Base-by-base conservation (phyloP, 2,113 vertebrate species). In the Piprites chloris region DNA sequence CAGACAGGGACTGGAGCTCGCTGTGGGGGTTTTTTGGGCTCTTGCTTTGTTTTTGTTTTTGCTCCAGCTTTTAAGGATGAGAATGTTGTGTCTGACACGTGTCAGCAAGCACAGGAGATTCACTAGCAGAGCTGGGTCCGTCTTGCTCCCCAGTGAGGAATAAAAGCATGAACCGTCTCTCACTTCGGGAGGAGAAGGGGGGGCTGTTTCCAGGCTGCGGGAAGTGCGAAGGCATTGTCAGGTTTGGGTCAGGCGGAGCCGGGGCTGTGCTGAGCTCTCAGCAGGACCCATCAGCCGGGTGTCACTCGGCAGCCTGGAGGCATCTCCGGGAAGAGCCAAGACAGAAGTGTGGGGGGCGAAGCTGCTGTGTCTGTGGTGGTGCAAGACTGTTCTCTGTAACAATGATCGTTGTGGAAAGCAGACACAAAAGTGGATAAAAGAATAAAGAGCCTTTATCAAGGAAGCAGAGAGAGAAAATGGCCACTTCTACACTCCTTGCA, bases 51-150 rank as follows among this genome's bases (percentile, higher is more conserved):
- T 90, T 96, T 87, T 79, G 62, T n/a, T 94, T 96, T 91, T n/a
- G 26, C 85, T 93, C 37, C 90, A 82, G 85, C 93, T 96, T 93
- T 93, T 80, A 71, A 78, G 85, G 93, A 97, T 91, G 85, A 73
- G 76, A 82, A 76, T 90, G 88, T 94, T 94, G 65, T 93, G 94
- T 95, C 92, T 88, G 95, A 84, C 89, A 82, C 89, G 4, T 94
- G 94, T 94, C 92, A 89, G 91, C 87, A 32, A 95, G 81, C 78
- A 44, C 15, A 76, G 84, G 62, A 84, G 92, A 59, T 63, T 56
- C 89, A 53, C 42, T 28, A 78, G 86, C 84, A 7, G 86, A 44
- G 90, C 67, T 11, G 94, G 77, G 90, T 77, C 85, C 55, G 50
- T 93, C 84, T 56, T 61, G 82, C 92, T 89, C 88, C 81, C 93